Percentiles rank a stretch among this genome's conserved stretches.
These are phyloP conservation scores for Drosophila pseudoobscura DNA, from an alignment of 1,140 invertebrate genomes.

Conservation along the genomic window DNA sequence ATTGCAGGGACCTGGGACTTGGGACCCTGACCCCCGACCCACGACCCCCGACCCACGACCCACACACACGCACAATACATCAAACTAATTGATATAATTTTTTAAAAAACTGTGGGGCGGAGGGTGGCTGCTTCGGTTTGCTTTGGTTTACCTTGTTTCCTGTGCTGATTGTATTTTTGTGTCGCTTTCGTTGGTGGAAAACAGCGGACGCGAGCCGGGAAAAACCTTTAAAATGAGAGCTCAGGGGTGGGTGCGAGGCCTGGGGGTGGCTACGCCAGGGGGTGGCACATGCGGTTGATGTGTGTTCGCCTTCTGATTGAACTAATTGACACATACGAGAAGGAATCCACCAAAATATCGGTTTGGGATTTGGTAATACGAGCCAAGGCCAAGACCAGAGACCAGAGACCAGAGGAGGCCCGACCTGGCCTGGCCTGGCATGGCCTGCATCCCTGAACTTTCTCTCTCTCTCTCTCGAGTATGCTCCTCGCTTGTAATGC, in stretches of 20 bases:
- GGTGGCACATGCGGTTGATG: slow-evolving; percentile 55
- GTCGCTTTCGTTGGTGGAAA: slow-evolving; percentile 4
- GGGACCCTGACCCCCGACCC: not conserved
- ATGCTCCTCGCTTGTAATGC: slow-evolving; percentile 54
- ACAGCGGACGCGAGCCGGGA: slow-evolving; percentile 13
- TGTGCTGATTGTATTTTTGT: not conserved
- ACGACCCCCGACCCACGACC: too few species aligned
- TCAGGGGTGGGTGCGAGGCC: slow-evolving; percentile 13
- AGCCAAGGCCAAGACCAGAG: slow-evolving; percentile 27
- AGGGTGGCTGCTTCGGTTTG: slow-evolving; percentile 12
- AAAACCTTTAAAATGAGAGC: slow-evolving; percentile 50
- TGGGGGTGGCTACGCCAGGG: slow-evolving; percentile 15
- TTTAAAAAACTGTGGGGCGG: not conserved
- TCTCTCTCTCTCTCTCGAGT: not conserved
- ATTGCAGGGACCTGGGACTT: slow-evolving; percentile 14
- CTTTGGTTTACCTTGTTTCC: slow-evolving; percentile 25
- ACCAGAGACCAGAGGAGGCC: not conserved
- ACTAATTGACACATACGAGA: slow-evolving; percentile 75
- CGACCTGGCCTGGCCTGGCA: not conserved
- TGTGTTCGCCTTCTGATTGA: slow-evolving; percentile 61
- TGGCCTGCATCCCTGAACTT: slow-evolving; percentile 29
- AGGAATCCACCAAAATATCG: slow-evolving; percentile 42
- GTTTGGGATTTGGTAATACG: slow-evolving; percentile 55
- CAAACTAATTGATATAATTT: slow-evolving; percentile 52
- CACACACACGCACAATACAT: not conserved